Conservation (phyloP, 2,113 vertebrate genomes). For the Amphilophus citrinellus region DNA sequence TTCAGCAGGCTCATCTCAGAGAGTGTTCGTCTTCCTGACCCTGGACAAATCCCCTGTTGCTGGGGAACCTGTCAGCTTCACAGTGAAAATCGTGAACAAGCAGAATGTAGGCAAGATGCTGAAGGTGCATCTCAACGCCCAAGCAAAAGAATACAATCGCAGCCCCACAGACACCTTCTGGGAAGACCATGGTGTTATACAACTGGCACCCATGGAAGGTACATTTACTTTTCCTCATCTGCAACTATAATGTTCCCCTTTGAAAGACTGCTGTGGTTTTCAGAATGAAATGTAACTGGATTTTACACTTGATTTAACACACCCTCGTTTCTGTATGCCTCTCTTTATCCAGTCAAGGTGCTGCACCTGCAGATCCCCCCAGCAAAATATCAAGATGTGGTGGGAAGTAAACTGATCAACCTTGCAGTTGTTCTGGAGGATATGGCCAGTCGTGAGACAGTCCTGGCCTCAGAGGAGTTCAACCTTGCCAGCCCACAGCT, state of each 20-base stretch:
- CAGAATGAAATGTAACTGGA: not conserved
- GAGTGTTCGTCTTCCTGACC: slow-evolving; percentile 55
- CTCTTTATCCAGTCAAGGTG: slow-evolving; percentile 59
- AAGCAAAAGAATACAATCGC: slow-evolving; percentile 80
- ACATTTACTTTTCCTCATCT: slow-evolving; percentile 14
- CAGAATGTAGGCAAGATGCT: slow-evolving; percentile 51
- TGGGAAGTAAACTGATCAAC: slow-evolving; percentile 77
- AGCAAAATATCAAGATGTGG: slow-evolving; percentile 50
- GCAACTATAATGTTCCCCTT: not conserved
- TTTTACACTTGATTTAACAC: not conserved
- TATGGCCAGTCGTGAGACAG: slow-evolving; percentile 50
- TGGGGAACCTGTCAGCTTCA: slow-evolving; percentile 70
- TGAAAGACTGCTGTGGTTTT: not conserved
- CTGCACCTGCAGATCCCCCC: slow-evolving; percentile 70
- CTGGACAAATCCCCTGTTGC: slow-evolving; percentile 66
- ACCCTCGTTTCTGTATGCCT: not conserved
- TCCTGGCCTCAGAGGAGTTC: slow-evolving; percentile 78
- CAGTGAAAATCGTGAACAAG: slow-evolving; percentile 71
- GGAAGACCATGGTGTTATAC: slow-evolving; percentile 58
- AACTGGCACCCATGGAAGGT: slow-evolving; percentile 75
- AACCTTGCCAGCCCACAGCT: slow-evolving; percentile 73
- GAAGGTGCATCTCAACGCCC: slow-evolving; percentile 75
- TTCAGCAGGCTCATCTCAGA: slow-evolving; percentile 11
- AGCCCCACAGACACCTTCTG: slow-evolving; percentile 76
- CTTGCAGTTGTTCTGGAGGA: slow-evolving; percentile 81